These are phyloP conservation scores for Lysandra bellargus DNA, from an alignment of 2,888 invertebrate species.

Conservation along the genomic window DNA sequence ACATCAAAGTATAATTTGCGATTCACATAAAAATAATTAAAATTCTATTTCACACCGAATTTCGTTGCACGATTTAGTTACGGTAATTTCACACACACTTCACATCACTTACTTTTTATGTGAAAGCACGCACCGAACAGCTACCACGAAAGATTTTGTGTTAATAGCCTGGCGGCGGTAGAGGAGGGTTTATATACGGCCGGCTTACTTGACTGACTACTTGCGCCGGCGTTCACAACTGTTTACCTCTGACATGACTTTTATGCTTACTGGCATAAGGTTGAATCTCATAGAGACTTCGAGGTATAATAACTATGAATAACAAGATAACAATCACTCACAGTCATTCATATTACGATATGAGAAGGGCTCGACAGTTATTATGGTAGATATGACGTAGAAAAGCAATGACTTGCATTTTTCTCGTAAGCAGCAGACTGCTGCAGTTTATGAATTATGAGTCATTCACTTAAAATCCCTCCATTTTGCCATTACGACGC, in stretches of 20 bases:
- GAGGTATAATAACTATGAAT: not conserved
- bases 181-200: conserved; percentile 37
- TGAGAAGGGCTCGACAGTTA: not conserved
- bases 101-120: conserved; percentile 32
- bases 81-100: not conserved
- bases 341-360: not conserved
- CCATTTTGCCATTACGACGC: not conserved
- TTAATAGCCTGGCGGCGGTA: conserved; percentile 46
- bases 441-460: not conserved
- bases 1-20: no score
- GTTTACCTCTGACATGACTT: not conserved
- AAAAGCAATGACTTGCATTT: not conserved
- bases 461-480: not conserved
- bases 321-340: not conserved
- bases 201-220: conserved; percentile 21
- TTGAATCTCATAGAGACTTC: not conserved
- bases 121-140: conserved; percentile 33
- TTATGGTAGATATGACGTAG: not conserved
- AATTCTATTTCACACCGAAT: not conserved
- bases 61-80: not conserved
- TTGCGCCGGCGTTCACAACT: not conserved
- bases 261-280: not conserved
- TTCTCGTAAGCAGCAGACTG: not conserved
- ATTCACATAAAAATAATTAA: no score
- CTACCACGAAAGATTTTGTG: conserved; percentile 46